Evolutionary conservation across 2,797 vertebrate genomes (phyloP), one percentile per base, ranked within the genome.

Genomic region (Anguilla obscura): DNA sequence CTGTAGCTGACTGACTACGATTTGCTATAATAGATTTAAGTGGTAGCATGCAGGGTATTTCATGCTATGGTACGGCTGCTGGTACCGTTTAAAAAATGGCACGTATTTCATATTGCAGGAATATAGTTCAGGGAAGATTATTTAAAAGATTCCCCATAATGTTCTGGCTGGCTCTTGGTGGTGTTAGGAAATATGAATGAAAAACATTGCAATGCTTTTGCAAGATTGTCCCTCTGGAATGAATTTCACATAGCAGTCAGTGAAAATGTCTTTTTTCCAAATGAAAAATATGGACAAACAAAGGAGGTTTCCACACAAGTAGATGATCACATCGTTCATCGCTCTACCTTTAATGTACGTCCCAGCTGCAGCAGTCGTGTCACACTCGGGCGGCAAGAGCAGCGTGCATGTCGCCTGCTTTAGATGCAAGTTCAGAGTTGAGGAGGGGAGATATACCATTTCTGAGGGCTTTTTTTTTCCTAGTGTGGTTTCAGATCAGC

Each of bases 171-270:
- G 90, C 45, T 60, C 82, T 45, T 85, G 84, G 48, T 84, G 85
- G 33, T 93, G 85, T 95, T 91, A 92, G 89, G 94, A 95, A 95
- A 96, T 92, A 91, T 90, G 88, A 93, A 90, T 76, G 88, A 92
- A 91, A 94, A 94, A 92, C 88, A 89, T 92, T 90, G 87, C 83
- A 84, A 92, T 89, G 21, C 86, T 95, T 94, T 95, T 94, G 93
- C 93, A 96, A 96, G 89, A 88, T 36, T 45, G 89, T 95, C 94
- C 94, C 94, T 84, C 86, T 90, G 92, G 94, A 90, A 90, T 82
- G 87, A 89, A 93, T 95, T 95, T 95, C 94, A 94, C 93, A 93
- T 94, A 50, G 89, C 80, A 85, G 82, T 85, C 84, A 85, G 90
- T 85, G 48, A 27, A 71, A 52, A 33, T 84, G 9, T 91, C 87